Conservation (phyloP, 2,888 invertebrate genomes). For the Halocaridina rubra region DNA sequence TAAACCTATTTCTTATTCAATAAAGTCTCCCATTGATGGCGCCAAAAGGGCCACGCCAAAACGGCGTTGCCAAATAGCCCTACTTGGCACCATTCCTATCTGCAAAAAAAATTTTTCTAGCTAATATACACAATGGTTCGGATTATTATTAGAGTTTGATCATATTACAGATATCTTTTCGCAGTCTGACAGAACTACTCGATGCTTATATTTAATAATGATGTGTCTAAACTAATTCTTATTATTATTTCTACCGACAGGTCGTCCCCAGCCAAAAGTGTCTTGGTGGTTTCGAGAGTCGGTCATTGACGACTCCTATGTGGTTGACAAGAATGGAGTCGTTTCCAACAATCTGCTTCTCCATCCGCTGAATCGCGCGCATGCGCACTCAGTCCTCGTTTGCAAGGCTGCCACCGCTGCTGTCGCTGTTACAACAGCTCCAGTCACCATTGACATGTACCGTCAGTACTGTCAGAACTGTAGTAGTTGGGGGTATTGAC, state of each 20-base stretch:
- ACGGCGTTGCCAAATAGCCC: not conserved
- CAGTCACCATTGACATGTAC: constrained; percentile 76
- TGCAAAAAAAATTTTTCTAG: not conserved
- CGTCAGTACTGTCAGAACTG: constrained; percentile 33
- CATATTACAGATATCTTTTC: not conserved
- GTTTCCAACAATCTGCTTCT: constrained; percentile 69
- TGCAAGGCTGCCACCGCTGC: constrained; percentile 79
- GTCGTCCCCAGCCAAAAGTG: constrained; percentile 55
- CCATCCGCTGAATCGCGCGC: constrained; percentile 75
- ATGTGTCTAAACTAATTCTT: too few species aligned
- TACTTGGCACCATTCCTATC: not conserved
- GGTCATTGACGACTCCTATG: constrained; percentile 58
- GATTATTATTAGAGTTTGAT: not conserved
- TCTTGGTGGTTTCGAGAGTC: constrained; percentile 61
- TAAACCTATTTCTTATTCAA: too few species aligned
- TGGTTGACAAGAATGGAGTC: constrained; percentile 64
- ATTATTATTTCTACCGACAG: constrained; percentile 30
- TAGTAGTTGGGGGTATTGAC: not conserved
- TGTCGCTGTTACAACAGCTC: constrained; percentile 76
- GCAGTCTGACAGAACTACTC: too few species aligned
- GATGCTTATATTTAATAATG: too few species aligned
- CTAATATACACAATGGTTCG: not conserved
- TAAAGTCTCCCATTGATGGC: too few species aligned
- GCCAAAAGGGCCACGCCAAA: too few species aligned
- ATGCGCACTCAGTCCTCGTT: constrained; percentile 77